Conservation (phyloP, 2,888 invertebrate genomes). For the Acanthosepion esculentum region DNA sequence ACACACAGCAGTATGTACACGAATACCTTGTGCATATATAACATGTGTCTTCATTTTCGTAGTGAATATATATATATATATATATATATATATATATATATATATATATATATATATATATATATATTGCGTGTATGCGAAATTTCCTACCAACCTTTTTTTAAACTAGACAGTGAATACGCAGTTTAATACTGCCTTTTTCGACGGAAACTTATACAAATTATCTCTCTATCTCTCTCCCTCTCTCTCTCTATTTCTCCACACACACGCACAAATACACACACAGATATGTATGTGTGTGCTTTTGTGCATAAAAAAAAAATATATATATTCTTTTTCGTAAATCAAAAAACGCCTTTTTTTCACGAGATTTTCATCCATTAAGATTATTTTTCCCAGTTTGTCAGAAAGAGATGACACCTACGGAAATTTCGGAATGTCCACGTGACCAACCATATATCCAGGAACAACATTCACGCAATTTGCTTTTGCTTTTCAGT, state of each 20-base stretch:
- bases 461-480: background rate
- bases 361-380: too few relatives aligned
- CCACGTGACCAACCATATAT: background rate
- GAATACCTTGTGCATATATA: too few relatives aligned
- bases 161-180: too few relatives aligned
- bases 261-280: background rate
- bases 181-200: too few relatives aligned
- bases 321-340: too few relatives aligned
- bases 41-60: background rate
- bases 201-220: too few relatives aligned
- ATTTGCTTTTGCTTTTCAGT: background rate
- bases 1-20: too few relatives aligned
- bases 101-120: background rate
- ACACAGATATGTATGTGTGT: background rate
- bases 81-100: background rate
- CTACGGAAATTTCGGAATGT: slow-evolving; percentile 13
- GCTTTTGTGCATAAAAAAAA: background rate
- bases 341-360: background rate
- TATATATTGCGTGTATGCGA: too few relatives aligned
- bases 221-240: too few relatives aligned
- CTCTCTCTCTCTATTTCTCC: too few relatives aligned
- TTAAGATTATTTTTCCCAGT: background rate
- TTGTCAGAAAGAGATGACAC: background rate
- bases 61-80: background rate
- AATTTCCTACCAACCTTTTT: too few relatives aligned